Evolutionary conservation across 2,888 invertebrate species (phyloP), one percentile per base, ranked within the genome.

Genomic region (Macrosoma leucophasiata): DNA sequence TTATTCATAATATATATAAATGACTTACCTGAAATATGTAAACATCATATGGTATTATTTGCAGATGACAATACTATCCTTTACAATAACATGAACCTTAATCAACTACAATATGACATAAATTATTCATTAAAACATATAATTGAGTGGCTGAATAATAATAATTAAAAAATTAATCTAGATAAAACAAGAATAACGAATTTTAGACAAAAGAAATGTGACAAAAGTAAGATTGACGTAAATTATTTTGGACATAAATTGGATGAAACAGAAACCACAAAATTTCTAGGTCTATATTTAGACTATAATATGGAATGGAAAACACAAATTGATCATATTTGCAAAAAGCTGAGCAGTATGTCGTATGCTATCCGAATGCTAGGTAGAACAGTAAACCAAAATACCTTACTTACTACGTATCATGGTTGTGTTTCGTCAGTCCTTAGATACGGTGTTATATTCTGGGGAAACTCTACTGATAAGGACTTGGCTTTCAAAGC

Each of bases 1-100:
- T 15, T 33, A 27, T 33, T 33, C 15, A n/a, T 33, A 15, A 33
- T 22, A 7, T 27, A 33, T 13, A 26, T 33, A 13, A 33, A 33
- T 20, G 33, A 33, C 27, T 11, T 33, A 4, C 33, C 33, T 20
- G 14, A 22, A 8, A 13, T 12, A n/a, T 22, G 14, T n/a, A n/a
- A 22, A 15, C 21, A 21, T 22, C 17, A 19, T n/a, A 28, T 33
- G 22, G 23, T 11, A 3, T 13, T 33, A 22, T 33, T 33, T 22
- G 33, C 34, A 7, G 34, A 34, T 12, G 33, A 33, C 18, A 33
- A 22, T 9, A 19, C 34, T 9, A n/a, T 29, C 18, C 11, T 17
- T 9, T 23, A 9, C 9, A 11, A 17, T 8, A 14, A 12, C 12
- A 15, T 3, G 10, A 7, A 29, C 10, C 11, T 14, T 3, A 21